A percentile compares a stretch with the other conserved stretches of the same genome.
Evolutionary conservation across 2,113 vertebrate species (phyloP).

Genomic region (Mormoops blainvillei): DNA sequence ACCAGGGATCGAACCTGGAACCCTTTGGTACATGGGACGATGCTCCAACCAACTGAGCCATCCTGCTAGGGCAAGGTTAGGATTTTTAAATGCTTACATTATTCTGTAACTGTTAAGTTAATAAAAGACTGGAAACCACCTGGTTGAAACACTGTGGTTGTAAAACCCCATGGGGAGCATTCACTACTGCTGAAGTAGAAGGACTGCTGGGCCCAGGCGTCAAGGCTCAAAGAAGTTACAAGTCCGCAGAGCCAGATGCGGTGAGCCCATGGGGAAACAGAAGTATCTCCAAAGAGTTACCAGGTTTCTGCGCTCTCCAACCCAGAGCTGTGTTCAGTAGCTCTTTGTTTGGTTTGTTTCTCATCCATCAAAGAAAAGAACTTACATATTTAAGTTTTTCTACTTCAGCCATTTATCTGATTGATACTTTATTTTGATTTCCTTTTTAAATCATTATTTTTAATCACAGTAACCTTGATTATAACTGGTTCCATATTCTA

Average conservation of each 20-base stretch:
- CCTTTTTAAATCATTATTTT: neutral
- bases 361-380: neutral
- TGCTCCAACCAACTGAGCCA: no score
- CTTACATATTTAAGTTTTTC: neutral
- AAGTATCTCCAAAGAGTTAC: neutral
- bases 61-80: neutral
- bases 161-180: neutral
- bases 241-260: neutral
- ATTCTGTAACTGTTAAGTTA: neutral
- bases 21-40: no score
- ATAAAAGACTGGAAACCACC: neutral
- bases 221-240: neutral
- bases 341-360: neutral
- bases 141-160: neutral
- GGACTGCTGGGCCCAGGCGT: neutral
- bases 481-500: neutral
- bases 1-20: no score
- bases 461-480: constrained; percentile 9
- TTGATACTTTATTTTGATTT: neutral
- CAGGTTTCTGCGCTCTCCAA: neutral
- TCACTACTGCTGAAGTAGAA: neutral
- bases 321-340: neutral
- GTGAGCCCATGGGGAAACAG: neutral
- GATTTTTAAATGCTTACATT: neutral
- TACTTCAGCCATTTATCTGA: neutral